A percentile compares a stretch with the other conserved stretches of the same genome.
phyloP scores from a whole-genome alignment of 2,113 vertebrate genomes.

The Nothocercus julius region DNA sequence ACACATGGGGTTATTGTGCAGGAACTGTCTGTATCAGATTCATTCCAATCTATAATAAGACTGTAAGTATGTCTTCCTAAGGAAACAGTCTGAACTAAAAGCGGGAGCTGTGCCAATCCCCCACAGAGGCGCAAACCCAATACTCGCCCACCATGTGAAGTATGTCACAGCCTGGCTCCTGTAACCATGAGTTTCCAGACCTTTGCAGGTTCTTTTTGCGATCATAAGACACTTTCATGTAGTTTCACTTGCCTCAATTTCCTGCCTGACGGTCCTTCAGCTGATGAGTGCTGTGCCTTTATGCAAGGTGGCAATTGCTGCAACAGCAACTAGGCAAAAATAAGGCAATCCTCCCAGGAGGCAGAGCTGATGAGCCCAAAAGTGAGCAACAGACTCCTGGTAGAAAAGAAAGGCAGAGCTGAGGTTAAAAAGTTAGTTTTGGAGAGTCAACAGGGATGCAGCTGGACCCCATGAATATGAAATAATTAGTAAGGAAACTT shows the following conservation, averaged over 20 bases:
- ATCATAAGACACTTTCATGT: not conserved
- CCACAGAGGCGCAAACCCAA: accelerated
- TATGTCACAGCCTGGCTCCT: accelerated
- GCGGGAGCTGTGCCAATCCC: not conserved
- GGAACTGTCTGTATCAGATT: not conserved
- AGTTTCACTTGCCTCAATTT: not conserved
- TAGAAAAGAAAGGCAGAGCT: not conserved
- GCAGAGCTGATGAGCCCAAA: not conserved
- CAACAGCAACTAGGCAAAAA: not conserved
- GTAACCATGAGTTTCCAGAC: not conserved
- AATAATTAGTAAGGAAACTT: not conserved
- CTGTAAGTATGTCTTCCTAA: not conserved
- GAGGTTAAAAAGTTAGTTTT: not conserved
- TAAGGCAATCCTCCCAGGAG: not conserved
- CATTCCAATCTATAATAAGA: not conserved
- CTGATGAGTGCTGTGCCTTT: not conserved
- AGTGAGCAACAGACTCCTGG: not conserved
- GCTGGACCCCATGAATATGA: not conserved
- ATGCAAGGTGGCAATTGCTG: not conserved
- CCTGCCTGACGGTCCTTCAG: not conserved
- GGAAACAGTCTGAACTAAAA: not conserved
- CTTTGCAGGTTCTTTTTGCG: not conserved
- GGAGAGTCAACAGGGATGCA: not conserved
- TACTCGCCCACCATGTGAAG: not conserved
- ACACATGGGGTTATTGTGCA: not conserved